Conservation (phyloP, 2,888 invertebrate species). For the Electrophaes corylata region DNA sequence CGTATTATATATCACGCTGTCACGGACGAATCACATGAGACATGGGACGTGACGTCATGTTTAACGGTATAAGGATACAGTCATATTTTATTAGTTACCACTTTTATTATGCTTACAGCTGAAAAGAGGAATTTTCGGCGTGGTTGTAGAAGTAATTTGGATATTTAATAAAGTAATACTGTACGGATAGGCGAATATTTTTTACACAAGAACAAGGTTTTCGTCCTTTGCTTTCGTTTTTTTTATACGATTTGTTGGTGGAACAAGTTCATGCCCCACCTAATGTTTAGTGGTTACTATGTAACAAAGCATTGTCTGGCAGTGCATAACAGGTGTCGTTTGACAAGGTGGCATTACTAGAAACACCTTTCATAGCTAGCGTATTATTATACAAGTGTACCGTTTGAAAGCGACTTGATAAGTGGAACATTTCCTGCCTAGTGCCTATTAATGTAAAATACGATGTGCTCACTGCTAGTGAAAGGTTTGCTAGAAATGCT, state of each 20-base stretch:
- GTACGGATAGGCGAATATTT: too few relatives aligned
- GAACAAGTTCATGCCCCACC: too few relatives aligned
- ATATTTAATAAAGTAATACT: neutral
- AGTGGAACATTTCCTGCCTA: neutral
- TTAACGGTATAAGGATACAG: neutral
- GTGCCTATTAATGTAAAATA: neutral
- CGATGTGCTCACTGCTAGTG: neutral
- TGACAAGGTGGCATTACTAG: too few relatives aligned
- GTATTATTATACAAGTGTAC: too few relatives aligned
- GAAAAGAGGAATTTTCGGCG: neutral
- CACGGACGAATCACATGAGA: slow-evolving; percentile 52
- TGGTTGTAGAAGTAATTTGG: neutral
- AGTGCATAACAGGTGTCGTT: too few relatives aligned
- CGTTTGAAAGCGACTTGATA: too few relatives aligned
- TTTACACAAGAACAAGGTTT: too few relatives aligned
- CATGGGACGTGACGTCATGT: neutral
- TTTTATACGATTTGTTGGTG: too few relatives aligned
- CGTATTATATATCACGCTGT: slow-evolving; percentile 54
- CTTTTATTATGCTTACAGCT: neutral
- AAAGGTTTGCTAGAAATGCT: neutral
- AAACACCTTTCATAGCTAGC: too few relatives aligned
- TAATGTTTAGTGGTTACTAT: too few relatives aligned
- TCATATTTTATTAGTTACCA: slow-evolving; percentile 8
- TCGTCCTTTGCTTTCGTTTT: too few relatives aligned
- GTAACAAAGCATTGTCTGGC: too few relatives aligned